phyloP scores from a whole-genome alignment of 2,888 invertebrate genomes.

The Cephus rjabovi region DNA sequence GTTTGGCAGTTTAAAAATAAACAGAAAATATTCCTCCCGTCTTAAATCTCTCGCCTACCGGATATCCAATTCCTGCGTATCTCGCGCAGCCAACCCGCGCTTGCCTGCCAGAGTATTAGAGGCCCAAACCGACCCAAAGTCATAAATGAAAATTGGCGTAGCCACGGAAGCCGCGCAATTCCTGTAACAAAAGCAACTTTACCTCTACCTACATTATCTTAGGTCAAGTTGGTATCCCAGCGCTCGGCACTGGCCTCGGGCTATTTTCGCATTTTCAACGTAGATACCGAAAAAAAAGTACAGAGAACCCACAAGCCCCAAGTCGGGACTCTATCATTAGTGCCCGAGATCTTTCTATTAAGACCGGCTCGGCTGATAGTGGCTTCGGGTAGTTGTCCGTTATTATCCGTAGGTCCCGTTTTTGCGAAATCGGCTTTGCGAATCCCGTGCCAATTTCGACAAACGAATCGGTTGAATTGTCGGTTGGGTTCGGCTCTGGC shows the following conservation, averaged over 20 bases:
- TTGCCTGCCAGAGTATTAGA: neutral
- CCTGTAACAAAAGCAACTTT: neutral
- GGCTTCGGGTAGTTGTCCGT: neutral
- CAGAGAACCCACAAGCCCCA: neutral
- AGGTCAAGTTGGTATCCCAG: neutral
- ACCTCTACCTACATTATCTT: neutral
- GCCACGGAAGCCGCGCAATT: neutral
- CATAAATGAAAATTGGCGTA: neutral
- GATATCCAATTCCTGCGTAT: neutral
- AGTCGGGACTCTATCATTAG: conserved; percentile 11
- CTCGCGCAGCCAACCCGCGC: neutral
- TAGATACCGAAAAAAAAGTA: neutral
- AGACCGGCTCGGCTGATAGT: neutral
- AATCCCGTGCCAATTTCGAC: neutral
- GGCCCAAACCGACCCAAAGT: neutral
- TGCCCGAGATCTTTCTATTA: conserved; percentile 17
- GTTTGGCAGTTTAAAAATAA: neutral
- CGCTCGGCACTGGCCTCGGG: neutral
- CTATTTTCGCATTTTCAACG: conserved; percentile 7
- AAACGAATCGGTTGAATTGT: neutral
- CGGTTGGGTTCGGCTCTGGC: neutral
- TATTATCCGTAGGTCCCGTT: conserved; percentile 5
- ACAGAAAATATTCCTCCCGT: neutral
- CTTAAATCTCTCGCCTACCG: neutral
- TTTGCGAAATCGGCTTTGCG: neutral